Evolutionary conservation across 92 coral and sea anemone species (phyloP).

Genomic region (Pocillopora meandrina): DNA sequence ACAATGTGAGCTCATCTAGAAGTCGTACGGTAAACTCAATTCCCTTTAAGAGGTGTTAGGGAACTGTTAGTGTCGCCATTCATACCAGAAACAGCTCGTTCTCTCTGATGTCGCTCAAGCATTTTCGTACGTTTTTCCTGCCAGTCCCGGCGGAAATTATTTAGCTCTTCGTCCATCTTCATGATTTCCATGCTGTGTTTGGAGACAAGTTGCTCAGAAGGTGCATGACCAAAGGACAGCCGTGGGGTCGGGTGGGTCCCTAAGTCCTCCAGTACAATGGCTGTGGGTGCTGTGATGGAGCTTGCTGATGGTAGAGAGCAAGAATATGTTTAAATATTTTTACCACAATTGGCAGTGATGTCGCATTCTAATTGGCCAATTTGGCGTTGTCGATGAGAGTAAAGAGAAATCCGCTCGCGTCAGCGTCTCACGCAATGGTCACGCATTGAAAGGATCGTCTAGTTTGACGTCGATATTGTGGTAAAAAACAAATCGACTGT

Average conservation of each 20-base stretch:
- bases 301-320: too few species aligned
- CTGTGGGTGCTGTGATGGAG: not conserved
- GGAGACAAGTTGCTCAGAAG: constrained; percentile 73
- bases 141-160: constrained; percentile 64
- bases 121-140: constrained; percentile 46
- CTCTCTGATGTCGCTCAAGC: constrained; percentile 34
- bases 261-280: constrained; percentile 7
- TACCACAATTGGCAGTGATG: too few species aligned
- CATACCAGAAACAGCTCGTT: constrained; percentile 5
- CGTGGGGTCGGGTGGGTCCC: constrained; percentile 58
- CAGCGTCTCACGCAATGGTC: too few species aligned
- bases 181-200: constrained; percentile 81
- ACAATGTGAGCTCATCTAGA: too few species aligned
- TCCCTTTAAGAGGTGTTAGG: not conserved
- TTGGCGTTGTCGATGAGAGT: too few species aligned
- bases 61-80: not conserved
- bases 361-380: too few species aligned
- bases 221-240: constrained; percentile 60
- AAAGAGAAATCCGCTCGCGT: too few species aligned
- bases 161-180: constrained; percentile 69
- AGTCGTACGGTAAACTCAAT: not conserved
- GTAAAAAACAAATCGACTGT: too few species aligned
- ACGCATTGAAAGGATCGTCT: too few species aligned
- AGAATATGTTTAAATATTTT: too few species aligned
- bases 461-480: too few species aligned